Percentiles rank a stretch among this genome's conserved stretches.
Conservation (phyloP, 2,113 vertebrate genomes). For the Pitta sordida region DNA sequence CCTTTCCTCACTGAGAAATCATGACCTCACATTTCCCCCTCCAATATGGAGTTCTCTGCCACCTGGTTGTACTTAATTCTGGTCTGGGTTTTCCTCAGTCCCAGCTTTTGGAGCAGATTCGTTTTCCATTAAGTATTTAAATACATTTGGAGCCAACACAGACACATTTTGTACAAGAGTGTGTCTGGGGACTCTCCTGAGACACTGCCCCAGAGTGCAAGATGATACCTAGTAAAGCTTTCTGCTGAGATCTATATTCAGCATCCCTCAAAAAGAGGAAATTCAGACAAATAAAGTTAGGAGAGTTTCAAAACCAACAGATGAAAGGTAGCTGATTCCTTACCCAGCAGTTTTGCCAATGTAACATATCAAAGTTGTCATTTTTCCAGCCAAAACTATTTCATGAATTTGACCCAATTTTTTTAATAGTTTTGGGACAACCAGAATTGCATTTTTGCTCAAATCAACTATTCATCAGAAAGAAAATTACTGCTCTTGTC, state of each 20-base stretch:
- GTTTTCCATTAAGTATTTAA: not conserved
- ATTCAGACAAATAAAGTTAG: not conserved
- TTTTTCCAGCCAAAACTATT: constrained; percentile 44
- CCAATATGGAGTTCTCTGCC: not conserved
- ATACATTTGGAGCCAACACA: not conserved
- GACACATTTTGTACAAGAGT: not conserved
- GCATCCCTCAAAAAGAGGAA: not conserved
- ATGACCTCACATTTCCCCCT: not conserved
- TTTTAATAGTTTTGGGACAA: constrained; percentile 46
- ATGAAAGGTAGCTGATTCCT: constrained; percentile 20
- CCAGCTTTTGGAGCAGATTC: not conserved
- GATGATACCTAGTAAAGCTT: not conserved
- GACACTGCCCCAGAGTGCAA: not conserved
- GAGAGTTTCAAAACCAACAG: not conserved
- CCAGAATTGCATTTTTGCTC: constrained; percentile 51
- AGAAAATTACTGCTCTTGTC: constrained; percentile 60
- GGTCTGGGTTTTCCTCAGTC: not conserved
- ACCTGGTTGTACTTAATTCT: not conserved
- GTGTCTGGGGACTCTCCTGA: not conserved
- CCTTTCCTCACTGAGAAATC: not conserved
- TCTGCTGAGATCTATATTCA: not conserved
- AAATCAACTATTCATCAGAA: constrained; percentile 57
- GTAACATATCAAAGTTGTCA: not conserved
- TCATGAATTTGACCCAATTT: constrained; percentile 56
- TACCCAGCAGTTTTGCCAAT: constrained; percentile 33